phyloP scores from a whole-genome alignment of 2,888 invertebrate species.

The Syrphus vitripennis region DNA sequence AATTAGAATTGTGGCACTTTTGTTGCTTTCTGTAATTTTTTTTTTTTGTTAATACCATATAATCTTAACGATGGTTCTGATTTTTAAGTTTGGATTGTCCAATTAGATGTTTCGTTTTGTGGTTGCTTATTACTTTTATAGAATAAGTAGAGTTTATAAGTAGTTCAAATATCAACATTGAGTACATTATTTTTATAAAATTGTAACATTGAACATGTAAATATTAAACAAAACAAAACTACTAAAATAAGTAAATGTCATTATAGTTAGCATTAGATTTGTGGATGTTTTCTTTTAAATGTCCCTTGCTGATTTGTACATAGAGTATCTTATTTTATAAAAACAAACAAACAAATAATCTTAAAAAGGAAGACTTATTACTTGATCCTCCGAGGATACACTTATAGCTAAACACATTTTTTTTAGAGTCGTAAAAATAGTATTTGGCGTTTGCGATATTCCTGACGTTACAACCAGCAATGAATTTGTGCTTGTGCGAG shows the following conservation, averaged over 20 bases:
- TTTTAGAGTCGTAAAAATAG: constrained; percentile 51
- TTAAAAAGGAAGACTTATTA: constrained; percentile 51
- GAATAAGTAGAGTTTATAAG: constrained; percentile 11
- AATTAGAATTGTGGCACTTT: constrained; percentile 61
- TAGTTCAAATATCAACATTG: constrained; percentile 58
- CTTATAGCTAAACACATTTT: constrained; percentile 50
- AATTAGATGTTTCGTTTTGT: background rate
- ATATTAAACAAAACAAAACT: constrained; percentile 16
- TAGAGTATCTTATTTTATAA: constrained; percentile 21
- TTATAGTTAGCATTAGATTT: background rate
- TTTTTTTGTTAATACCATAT: constrained; percentile 36
- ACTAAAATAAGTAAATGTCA: constrained; percentile 54
- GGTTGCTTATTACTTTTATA: constrained; percentile 39
- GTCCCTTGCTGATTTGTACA: constrained; percentile 43
- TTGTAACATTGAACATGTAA: constrained; percentile 10
- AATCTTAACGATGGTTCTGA: constrained; percentile 27
- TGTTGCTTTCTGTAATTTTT: constrained; percentile 35
- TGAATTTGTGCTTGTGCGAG: constrained; percentile 29
- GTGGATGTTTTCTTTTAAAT: background rate
- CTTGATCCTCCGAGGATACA: constrained; percentile 26
- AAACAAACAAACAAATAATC: background rate
- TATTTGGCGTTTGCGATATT: constrained; percentile 57
- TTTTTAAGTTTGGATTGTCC: background rate
- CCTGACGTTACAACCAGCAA: constrained; percentile 18
- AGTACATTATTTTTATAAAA: constrained; percentile 28